Base-by-base conservation (phyloP, 2,113 vertebrate genomes). In the Nerophis lumbriciformis region DNA sequence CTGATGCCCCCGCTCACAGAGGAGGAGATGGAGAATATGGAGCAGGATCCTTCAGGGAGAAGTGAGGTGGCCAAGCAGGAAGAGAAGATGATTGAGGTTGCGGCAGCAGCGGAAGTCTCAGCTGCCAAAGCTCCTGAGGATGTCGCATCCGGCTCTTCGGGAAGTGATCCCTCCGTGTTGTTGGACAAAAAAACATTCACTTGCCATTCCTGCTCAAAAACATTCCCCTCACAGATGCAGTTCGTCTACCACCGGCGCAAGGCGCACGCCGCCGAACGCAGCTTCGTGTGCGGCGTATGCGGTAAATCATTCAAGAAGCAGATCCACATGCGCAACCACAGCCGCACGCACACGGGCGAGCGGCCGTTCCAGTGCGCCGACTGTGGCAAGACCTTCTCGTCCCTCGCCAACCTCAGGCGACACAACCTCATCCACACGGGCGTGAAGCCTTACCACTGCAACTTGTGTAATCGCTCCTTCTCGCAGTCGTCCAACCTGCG, bases 401-500 rank as follows among this genome's bases (percentile, higher is more conserved):
- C 92, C 0, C 84, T 93, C 0, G 92, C 94, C 71, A 96, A 95
- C 68, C 84, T 96, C 15, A 91, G 89, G 15, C 90, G 95, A 0
- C 95, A 96, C 65, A 92, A 89, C 15, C 88, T 94, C 61, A 93
- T 92, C 1, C 94, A 96, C 82, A 93, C 93, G 0, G 94, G 95
- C 0, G 86, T 91, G n/a, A 87, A 92, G 0, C 94, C 94, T 0
- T 93, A 94, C 76, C 92, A 90, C 37, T 97, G 94, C 21, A 87
- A 93, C 0, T 75, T 94, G 6, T 97, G 94, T 45, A 88, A 88
- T 55, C 92, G 91, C 65, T 87, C 92, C 53, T 97, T 96, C 80
- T 93, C 93, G 0, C 94, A 96, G 83, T 92, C 90, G 4, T 95
- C 94, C 45, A 97, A 95, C 68, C 90, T 97, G 4, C 93, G 92